Evolutionary conservation across 2,888 invertebrate genomes (phyloP), one percentile per base, ranked within the genome.

Genomic region (Napeogenes sylphis): DNA sequence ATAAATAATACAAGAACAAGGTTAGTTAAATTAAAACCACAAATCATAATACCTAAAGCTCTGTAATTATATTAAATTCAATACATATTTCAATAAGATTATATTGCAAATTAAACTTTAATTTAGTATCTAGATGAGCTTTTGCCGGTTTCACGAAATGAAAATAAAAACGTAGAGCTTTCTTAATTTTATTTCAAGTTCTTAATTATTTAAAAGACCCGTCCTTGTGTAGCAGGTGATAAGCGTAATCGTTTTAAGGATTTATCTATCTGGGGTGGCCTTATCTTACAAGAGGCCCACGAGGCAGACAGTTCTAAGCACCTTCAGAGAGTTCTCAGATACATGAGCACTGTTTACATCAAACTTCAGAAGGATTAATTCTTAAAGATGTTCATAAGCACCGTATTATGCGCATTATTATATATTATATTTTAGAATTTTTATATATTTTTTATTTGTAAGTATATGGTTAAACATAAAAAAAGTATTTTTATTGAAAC

Each of bases 251-350:
- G 55, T 65, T 65, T 62, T 53, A 57, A 57, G 56, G 63, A 56
- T 58, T 68, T 65, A 65, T 65, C 66, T 64, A 60, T 55, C 75
- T 79, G 75, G 76, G 83, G 83, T 78, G 81, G 82, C 76, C 82
- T 83, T 82, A 82, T 80, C 79, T 79, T 73, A 72, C 77, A 70
- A 59, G 58, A 73, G 73, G 71, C 74, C 76, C 77, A 73, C 70
- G 58, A 71, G 71, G 73, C 74, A 61, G 66, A 60, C 64, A 60
- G 56, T 42, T 63, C 58, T 78, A 78, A 80, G 76, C 74, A 80
- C 75, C 71, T 76, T 75, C 76, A 79, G 79, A 78, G 78, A 77
- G 73, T 59, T 58, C 57, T 63, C 51, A 59, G 61, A 59, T 59
- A 59, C 61, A 35, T 59, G 58, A 66, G 66, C 55, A 56, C 47